These are phyloP conservation scores for Gastracanthus pulcherrimus DNA, from an alignment of 2,888 invertebrate species.

Conservation along the genomic window DNA sequence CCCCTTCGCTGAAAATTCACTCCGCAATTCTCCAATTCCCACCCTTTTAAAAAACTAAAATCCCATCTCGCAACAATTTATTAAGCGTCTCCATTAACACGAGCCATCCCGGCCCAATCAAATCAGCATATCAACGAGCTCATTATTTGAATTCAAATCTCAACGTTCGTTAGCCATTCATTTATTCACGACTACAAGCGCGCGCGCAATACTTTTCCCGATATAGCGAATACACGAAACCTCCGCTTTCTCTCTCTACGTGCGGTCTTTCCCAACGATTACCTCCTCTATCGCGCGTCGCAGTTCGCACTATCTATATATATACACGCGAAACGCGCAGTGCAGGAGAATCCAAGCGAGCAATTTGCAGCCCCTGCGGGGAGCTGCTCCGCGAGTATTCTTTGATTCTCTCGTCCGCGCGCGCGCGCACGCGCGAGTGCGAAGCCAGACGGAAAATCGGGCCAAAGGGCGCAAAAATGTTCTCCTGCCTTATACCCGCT, in stretches of 20 bases:
- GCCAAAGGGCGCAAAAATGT: background rate
- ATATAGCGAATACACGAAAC: too few relatives aligned
- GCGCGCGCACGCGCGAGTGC: background rate
- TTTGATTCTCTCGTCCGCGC: conserved; percentile 10
- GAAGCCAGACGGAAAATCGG: conserved; percentile 14
- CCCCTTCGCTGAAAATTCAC: too few relatives aligned
- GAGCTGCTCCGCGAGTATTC: background rate
- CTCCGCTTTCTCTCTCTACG: background rate
- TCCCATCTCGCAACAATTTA: background rate
- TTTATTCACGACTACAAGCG: background rate
- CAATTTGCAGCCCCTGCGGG: conserved; percentile 13
- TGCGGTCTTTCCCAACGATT: conserved; percentile 8
- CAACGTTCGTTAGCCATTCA: conserved; percentile 14
- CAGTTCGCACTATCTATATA: background rate
- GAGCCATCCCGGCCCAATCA: background rate
- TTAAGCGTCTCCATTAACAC: background rate
- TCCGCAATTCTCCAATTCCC: too few relatives aligned
- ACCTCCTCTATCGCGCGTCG: too few relatives aligned
- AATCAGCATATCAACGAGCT: conserved; percentile 6
- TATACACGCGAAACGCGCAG: too few relatives aligned
- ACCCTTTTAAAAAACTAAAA: too few relatives aligned
- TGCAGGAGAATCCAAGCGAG: background rate
- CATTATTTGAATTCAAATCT: conserved; percentile 12
- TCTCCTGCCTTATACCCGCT: background rate
- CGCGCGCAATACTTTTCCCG: conserved; percentile 6